Evolutionary conservation across 2,888 invertebrate genomes (phyloP), one percentile per base, ranked within the genome.

Genomic region (Apocheima hispidaria): DNA sequence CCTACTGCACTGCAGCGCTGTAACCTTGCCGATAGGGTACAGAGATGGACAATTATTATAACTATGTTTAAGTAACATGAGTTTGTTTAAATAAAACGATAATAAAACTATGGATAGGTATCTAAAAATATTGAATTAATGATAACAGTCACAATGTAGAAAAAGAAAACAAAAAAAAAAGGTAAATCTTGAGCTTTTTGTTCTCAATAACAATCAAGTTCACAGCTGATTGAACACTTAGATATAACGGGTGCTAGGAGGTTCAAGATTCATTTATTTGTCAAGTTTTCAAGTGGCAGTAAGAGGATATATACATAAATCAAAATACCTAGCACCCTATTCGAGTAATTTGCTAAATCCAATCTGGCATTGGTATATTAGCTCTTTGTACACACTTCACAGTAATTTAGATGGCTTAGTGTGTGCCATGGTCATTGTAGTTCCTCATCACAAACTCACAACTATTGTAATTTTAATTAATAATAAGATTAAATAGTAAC

Each of bases 11-110:
- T 63, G 73, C 74, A 66, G 64, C 40, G 14, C 41, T 46, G 53
- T 51, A 60, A 69, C 66, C 56, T 65, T 66, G 64, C 67, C 63
- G 21, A 38, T 44, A 60, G 63, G 60, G 60, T 59, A 63, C 63
- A 57, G 62, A 68, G 61, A 69, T 54, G 70, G 68, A 61, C 67
- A 73, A 75, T 78, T 81, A 75, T 78, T 81, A 79, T 70, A 76
- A 70, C 77, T 82, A 84, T 64, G 70, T 80, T 84, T 86, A 84
- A 85, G 86, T 87, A 86, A 86, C 83, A 74, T 73, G 68, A 60
- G 64, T 66, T 71, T 71, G 67, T 70, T 70, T 73, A 74, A 73
- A 72, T 71, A 67, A 68, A 61, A 50, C 35, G 40, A 36, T 44
- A 55, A 48, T 59, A 53, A 60, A 57, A 63, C 44, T 63, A 65